Conservation (phyloP, 2,113 vertebrate genomes). For the Hymenochirus boettgeri region DNA sequence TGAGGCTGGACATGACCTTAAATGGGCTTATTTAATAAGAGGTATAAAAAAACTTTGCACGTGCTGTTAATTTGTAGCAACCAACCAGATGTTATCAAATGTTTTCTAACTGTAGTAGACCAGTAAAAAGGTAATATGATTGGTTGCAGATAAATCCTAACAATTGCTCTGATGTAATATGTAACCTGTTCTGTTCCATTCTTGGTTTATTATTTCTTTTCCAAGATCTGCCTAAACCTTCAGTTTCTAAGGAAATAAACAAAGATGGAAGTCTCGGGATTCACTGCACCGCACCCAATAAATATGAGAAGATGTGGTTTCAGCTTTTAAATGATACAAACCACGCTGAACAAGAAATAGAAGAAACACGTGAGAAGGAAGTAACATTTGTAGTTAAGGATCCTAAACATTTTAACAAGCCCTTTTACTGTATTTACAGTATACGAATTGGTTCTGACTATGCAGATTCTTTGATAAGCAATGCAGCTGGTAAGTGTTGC, state of each 20-base stretch:
- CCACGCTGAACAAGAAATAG: not conserved
- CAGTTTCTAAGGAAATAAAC: not conserved
- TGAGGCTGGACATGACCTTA: too few relatives aligned
- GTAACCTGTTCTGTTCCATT: too few relatives aligned
- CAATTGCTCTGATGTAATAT: too few relatives aligned
- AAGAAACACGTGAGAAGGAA: not conserved
- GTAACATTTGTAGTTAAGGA: not conserved
- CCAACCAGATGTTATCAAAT: too few relatives aligned
- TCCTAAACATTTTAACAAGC: not conserved
- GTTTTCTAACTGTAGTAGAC: too few relatives aligned
- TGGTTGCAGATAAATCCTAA: too few relatives aligned
- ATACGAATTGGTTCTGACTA: slow-evolving; percentile 2
- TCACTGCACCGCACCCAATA: not conserved
- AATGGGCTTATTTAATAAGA: too few relatives aligned
- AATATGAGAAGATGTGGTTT: not conserved
- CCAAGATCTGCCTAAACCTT: slow-evolving; percentile 11
- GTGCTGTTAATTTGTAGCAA: too few relatives aligned
- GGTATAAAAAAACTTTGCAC: too few relatives aligned
- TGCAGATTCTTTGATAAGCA: slow-evolving; percentile 5
- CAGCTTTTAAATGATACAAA: slow-evolving; percentile 1
- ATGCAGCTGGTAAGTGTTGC: too few relatives aligned
- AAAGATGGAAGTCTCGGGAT: not conserved
- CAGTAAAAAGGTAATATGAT: too few relatives aligned
- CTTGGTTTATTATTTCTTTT: too few relatives aligned
- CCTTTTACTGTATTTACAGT: slow-evolving; percentile 19